Evolutionary conservation across 2,113 vertebrate genomes (phyloP).

Genomic region (Bettongia penicillata): DNA sequence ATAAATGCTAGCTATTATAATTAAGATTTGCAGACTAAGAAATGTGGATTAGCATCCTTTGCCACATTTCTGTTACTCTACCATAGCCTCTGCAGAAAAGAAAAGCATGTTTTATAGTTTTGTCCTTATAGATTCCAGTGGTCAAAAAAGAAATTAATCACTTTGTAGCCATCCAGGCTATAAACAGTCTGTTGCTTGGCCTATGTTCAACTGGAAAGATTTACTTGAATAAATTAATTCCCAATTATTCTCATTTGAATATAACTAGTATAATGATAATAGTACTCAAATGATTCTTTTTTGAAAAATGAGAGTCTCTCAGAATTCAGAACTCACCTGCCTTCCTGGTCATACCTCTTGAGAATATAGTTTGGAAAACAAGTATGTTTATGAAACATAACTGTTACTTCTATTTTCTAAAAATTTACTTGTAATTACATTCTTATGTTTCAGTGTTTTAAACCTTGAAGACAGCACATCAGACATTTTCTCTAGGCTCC

Average conservation of each 20-base stretch:
- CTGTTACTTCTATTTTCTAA: constrained; percentile 28
- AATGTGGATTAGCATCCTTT: not conserved
- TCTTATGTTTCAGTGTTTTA: constrained; percentile 16
- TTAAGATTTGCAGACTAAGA: not conserved
- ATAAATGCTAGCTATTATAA: not conserved
- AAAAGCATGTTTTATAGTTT: not conserved
- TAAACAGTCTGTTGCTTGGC: not conserved
- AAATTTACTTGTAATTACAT: constrained; percentile 36
- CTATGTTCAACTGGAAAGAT: not conserved
- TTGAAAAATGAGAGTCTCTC: constrained; percentile 23
- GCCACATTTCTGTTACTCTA: not conserved
- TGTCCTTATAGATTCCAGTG: not conserved
- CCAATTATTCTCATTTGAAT: constrained; percentile 11
- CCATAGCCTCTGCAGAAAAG: not conserved
- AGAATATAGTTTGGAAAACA: not conserved
- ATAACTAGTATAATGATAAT: constrained; percentile 20
- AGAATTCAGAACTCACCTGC: constrained; percentile 31
- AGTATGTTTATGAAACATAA: constrained; percentile 15
- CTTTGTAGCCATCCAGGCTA: not conserved
- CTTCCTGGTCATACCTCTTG: constrained; percentile 10
- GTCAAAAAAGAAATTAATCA: not conserved
- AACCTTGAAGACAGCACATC: not conserved
- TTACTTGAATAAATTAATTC: constrained; percentile 24
- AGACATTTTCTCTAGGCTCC: not conserved
- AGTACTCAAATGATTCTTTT: constrained; percentile 24